Evolutionary conservation across 1,140 invertebrate species (phyloP), one percentile per base, ranked within the genome.

Genomic region (Conus betulinus): DNA sequence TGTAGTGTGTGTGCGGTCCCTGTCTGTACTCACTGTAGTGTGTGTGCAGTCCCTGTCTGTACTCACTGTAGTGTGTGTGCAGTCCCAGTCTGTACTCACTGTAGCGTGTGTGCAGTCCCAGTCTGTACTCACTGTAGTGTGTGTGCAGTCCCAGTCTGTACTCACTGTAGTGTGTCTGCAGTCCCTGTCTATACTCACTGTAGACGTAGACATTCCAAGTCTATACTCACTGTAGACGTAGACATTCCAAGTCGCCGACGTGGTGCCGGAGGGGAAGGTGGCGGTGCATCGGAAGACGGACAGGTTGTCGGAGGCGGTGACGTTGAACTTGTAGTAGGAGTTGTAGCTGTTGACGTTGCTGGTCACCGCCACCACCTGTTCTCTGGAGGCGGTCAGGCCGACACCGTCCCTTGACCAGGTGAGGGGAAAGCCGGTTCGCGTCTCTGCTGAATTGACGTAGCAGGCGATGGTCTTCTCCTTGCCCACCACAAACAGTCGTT

Each of bases 371-470:
- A 81, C 79, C 79, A 15, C 39, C 79, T 53, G 39, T 53, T 81
- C 79, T 4, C 25, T 15, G 13, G 3, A 4, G 79, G 79, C 79
- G 7, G 79, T 53, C 6, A 53, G 51, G 5, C 17, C 17, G 15
- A 23, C 20, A 11, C 79, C 79, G 17, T 63, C 55, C 20, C 55
- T n/a, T 0, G 82, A 10, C 82, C 82, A 84, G 2, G 82, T 27
- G 23, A 84, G 53, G 7, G 82, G 82, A 55, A 84, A 84, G 13
- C 7, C 10, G 23, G n/a, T 63, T 17, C 1, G 10, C 6, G 55
- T 84, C 27, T 84, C 82, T 27, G 82, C 53, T 11, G 55, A 53
- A 55, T n/a, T 63, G 82, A 84, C 63, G 82, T 84, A 84, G 25
- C 82, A 84, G 55, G 15, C 53, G 23, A 84, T 6, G 23, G 82